These are phyloP conservation scores for Drosophila insularis DNA, from an alignment of 1,140 invertebrate genomes.

Conservation along the genomic window DNA sequence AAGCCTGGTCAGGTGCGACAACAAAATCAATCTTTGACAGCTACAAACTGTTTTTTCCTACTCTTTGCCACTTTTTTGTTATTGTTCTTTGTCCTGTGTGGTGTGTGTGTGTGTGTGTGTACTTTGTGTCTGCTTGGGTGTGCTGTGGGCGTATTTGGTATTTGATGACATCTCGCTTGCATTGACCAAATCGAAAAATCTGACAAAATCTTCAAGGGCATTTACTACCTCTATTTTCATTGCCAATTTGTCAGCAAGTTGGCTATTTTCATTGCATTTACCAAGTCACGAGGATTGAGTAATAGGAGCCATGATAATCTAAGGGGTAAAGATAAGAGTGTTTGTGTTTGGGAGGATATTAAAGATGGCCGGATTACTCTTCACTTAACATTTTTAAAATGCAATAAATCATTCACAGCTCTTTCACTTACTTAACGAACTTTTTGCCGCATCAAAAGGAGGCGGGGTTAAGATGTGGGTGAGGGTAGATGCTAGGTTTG, in stretches of 20 bases:
- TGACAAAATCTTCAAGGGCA: constrained; percentile 23
- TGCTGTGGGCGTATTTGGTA: background rate
- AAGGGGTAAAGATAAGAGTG: background rate
- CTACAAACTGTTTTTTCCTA: constrained; percentile 30
- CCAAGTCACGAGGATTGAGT: background rate
- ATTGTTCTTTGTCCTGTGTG: background rate
- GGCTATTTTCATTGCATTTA: constrained; percentile 37
- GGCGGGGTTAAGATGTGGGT: background rate
- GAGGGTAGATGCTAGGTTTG: no score
- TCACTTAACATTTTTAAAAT: constrained; percentile 77
- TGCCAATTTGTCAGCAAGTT: constrained; percentile 62
- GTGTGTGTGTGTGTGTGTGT: background rate
- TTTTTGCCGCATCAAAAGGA: constrained; percentile 57
- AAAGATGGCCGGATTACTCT: constrained; percentile 2
- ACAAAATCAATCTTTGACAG: constrained; percentile 68
- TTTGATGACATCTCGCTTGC: constrained; percentile 4
- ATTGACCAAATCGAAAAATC: background rate
- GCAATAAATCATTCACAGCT: constrained; percentile 80
- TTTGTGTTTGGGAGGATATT: background rate
- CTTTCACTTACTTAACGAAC: constrained; percentile 80
- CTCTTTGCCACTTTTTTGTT: background rate
- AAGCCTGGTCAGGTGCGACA: constrained; percentile 18
- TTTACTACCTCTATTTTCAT: constrained; percentile 20
- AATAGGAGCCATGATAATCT: no score
- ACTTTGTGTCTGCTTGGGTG: background rate